Percentiles rank a stretch among this genome's conserved stretches.
phyloP scores from a whole-genome alignment of 92 coral and sea anemone species.

The Virgularia gustaviana region DNA sequence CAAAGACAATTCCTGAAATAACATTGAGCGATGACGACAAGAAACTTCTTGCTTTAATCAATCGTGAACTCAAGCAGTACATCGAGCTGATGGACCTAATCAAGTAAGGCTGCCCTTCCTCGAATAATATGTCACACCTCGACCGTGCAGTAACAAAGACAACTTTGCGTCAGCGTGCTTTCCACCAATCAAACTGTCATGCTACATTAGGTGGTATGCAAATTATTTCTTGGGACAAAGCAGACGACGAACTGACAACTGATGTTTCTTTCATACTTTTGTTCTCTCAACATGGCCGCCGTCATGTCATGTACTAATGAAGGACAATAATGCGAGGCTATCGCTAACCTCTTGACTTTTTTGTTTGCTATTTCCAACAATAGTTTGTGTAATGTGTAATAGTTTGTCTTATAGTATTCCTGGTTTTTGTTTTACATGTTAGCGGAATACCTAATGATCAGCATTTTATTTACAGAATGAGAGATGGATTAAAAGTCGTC shows the following conservation, averaged over 20 bases:
- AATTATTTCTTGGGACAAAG: no score
- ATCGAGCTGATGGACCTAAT: constrained; percentile 75
- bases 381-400: no score
- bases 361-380: no score
- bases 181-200: not conserved
- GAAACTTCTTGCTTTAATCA: constrained; percentile 76
- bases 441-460: not conserved
- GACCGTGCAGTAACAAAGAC: not conserved
- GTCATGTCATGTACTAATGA: no score
- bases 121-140: not conserved
- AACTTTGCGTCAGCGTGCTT: not conserved
- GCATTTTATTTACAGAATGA: constrained; percentile 48
- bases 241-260: no score
- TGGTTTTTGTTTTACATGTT: not conserved
- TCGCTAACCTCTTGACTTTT: no score
- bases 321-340: no score
- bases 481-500: constrained; percentile 83
- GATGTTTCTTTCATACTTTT: no score
- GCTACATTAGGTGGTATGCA: no score
- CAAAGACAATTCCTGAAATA: constrained; percentile 67
- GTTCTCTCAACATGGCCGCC: no score
- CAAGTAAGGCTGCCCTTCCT: constrained; percentile 66
- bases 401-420: no score
- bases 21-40: constrained; percentile 79
- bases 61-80: constrained; percentile 75